These are phyloP conservation scores for Zaprionus gabonicus DNA, from an alignment of 1,140 invertebrate genomes.

Conservation along the genomic window DNA sequence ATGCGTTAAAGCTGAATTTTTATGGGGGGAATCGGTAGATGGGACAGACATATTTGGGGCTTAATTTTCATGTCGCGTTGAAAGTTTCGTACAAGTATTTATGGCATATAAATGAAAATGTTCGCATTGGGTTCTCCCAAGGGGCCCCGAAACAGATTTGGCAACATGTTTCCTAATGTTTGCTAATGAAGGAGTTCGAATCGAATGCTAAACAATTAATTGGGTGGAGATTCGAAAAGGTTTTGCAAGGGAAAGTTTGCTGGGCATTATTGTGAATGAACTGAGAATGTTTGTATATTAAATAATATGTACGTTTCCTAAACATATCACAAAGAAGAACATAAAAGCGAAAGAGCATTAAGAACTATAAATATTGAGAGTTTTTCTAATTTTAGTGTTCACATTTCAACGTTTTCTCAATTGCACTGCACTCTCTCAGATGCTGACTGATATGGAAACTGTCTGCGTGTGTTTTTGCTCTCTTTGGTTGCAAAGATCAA, in stretches of 20 bases:
- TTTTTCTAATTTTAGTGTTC: background rate
- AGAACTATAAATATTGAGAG: background rate
- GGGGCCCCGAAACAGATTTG: background rate
- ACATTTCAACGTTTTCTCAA: too few relatives aligned
- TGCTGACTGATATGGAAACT: background rate
- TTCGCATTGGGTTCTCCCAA: constrained; percentile 11
- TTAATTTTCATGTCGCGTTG: constrained; percentile 81
- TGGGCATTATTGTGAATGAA: background rate
- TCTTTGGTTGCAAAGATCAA: background rate
- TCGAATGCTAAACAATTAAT: constrained; percentile 70
- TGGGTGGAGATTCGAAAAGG: constrained; percentile 33
- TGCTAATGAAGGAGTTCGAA: constrained; percentile 78
- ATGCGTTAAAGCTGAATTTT: constrained; percentile 81
- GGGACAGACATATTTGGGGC: constrained; percentile 22
- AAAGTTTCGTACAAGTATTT: constrained; percentile 76
- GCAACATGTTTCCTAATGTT: constrained; percentile 60
- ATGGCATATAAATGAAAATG: constrained; percentile 81
- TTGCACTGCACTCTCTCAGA: background rate
- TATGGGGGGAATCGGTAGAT: constrained; percentile 20
- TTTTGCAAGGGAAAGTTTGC: background rate
- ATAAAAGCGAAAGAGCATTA: background rate
- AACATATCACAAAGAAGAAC: background rate
- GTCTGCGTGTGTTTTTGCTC: background rate
- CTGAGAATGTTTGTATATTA: background rate
- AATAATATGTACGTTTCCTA: background rate